These are phyloP conservation scores for Atta cephalotes DNA, from an alignment of 1,140 invertebrate species.

Conservation along the genomic window DNA sequence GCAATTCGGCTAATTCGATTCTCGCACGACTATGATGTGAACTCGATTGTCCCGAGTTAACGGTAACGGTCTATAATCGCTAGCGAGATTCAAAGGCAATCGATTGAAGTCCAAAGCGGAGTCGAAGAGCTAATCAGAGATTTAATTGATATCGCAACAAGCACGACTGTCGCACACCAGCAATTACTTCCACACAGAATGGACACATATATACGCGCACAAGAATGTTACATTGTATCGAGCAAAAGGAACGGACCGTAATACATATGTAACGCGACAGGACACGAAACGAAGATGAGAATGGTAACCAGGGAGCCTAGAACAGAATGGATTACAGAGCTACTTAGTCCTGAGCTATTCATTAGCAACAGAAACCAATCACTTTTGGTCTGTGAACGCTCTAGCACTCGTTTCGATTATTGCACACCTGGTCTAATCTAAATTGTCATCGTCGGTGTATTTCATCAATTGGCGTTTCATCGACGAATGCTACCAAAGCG, in stretches of 20 bases:
- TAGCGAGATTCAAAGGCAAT: constrained; percentile 73
- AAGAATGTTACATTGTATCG: constrained; percentile 64
- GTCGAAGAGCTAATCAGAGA: constrained; percentile 81
- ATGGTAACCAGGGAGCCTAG: constrained; percentile 53
- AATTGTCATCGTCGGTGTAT: constrained; percentile 64
- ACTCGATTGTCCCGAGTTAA: constrained; percentile 72
- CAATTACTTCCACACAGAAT: constrained; percentile 30
- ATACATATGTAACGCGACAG: constrained; percentile 82
- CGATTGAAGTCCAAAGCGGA: constrained; percentile 58
- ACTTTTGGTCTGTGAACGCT: constrained; percentile 50
- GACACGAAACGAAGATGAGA: constrained; percentile 63
- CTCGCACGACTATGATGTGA: constrained; percentile 52
- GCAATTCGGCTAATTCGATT: constrained; percentile 42
- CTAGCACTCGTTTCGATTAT: constrained; percentile 69
- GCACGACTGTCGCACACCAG: constrained; percentile 76
- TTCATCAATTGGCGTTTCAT: constrained; percentile 14
- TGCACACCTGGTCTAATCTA: constrained; percentile 60
- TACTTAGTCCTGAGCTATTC: constrained; percentile 82
- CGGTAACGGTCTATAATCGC: constrained; percentile 70
- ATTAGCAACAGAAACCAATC: constrained; percentile 78
- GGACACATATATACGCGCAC: constrained; percentile 34
- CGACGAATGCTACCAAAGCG: constrained; percentile 14
- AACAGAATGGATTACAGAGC: constrained; percentile 77
- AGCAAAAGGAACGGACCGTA: constrained; percentile 75
- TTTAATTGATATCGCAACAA: constrained; percentile 82